A percentile compares a stretch with the other conserved stretches of the same genome.
Evolutionary conservation across 2,888 invertebrate species (phyloP).

Genomic region (Mythimna vitellina): DNA sequence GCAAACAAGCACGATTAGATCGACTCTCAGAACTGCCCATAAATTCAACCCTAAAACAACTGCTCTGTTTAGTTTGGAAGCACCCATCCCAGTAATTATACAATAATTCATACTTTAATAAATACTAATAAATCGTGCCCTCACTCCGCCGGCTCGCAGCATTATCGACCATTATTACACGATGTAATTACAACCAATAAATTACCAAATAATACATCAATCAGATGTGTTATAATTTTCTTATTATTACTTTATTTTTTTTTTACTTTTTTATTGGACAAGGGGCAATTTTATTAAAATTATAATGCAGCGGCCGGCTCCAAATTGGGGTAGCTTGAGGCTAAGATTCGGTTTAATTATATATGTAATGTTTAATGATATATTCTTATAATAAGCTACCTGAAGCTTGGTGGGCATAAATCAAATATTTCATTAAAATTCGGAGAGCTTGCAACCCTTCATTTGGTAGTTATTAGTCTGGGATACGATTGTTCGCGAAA

Average conservation of each 20-base stretch:
- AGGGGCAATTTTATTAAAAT: constrained; percentile 90
- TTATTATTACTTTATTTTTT: constrained; percentile 77
- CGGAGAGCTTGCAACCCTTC: constrained; percentile 86
- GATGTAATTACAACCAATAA: constrained; percentile 90
- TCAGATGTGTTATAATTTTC: constrained; percentile 91
- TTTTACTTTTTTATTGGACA: constrained; percentile 80
- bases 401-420: constrained; percentile 88
- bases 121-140: constrained; percentile 90
- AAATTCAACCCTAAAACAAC: constrained; percentile 89
- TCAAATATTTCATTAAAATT: constrained; percentile 91
- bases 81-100: constrained; percentile 89
- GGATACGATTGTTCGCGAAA: constrained; percentile 82
- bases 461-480: constrained; percentile 83
- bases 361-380: constrained; percentile 90
- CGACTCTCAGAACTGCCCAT: constrained; percentile 85
- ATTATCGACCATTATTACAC: constrained; percentile 89
- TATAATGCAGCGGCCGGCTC: constrained; percentile 85
- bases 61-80: constrained; percentile 88
- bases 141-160: constrained; percentile 77
- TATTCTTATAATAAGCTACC: constrained; percentile 90
- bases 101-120: constrained; percentile 91
- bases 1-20: constrained; percentile 83
- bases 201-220: constrained; percentile 91
- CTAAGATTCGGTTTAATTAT: constrained; percentile 88
- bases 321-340: constrained; percentile 89